phyloP scores from a whole-genome alignment of 2,113 vertebrate genomes.

The Anolis sagrei region DNA sequence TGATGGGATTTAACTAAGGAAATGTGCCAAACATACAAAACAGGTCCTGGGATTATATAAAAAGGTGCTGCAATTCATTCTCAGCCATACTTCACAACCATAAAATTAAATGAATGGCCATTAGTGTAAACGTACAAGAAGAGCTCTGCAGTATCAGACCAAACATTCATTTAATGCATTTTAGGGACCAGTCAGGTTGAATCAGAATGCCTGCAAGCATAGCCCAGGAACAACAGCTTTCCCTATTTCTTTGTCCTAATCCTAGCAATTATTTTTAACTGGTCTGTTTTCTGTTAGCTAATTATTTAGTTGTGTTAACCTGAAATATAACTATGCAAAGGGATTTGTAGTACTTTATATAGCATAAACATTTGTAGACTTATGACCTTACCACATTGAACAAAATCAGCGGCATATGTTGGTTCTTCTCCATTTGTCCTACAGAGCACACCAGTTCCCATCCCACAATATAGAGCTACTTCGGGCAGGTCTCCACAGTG shows the following conservation, averaged over 20 bases:
- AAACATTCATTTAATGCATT: neutral
- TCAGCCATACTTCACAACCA: neutral
- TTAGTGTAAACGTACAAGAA: neutral
- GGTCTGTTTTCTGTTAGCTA: neutral
- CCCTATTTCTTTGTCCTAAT: neutral
- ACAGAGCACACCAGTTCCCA: too few relatives aligned
- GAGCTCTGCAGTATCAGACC: neutral
- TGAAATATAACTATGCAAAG: too few relatives aligned
- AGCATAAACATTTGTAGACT: too few relatives aligned
- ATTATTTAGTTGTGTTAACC: too few relatives aligned
- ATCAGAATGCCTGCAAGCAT: neutral
- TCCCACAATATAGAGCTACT: too few relatives aligned
- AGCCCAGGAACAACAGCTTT: neutral
- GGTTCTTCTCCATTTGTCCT: too few relatives aligned
- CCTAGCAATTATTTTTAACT: neutral
- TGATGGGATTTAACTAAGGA: conserved; percentile 30
- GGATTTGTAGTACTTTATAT: too few relatives aligned
- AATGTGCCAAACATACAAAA: neutral
- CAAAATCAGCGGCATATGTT: too few relatives aligned
- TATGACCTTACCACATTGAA: too few relatives aligned
- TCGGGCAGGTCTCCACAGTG: too few relatives aligned
- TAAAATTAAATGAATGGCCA: neutral
- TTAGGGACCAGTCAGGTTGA: too few relatives aligned
- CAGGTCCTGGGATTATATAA: neutral
- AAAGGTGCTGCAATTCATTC: neutral